Percentiles rank a stretch among this genome's conserved stretches.
Conservation (phyloP, 2,888 invertebrate species). For the Choreutis nemorana region DNA sequence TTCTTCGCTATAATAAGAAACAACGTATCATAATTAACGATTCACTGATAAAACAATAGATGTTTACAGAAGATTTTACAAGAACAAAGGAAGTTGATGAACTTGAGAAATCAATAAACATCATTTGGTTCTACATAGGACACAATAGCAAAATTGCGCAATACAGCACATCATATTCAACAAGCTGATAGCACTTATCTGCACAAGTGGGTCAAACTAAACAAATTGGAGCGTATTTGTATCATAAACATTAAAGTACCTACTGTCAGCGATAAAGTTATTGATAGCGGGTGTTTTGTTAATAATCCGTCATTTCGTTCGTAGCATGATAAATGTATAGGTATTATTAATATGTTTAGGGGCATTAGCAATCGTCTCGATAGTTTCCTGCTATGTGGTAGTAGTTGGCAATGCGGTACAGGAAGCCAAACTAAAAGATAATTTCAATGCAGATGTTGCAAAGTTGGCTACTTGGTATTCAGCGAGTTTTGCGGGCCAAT, state of each 20-base stretch:
- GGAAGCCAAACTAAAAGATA: constrained; percentile 40
- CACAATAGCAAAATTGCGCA: constrained; percentile 42
- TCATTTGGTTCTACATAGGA: constrained; percentile 21
- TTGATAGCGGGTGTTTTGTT: no score
- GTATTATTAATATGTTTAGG: not conserved
- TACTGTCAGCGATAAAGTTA: no score
- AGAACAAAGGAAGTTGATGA: constrained; percentile 36
- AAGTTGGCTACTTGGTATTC: constrained; percentile 45
- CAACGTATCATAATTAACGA: constrained; percentile 23
- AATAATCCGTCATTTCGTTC: constrained; percentile 1
- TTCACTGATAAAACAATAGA: constrained; percentile 20
- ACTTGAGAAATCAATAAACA: constrained; percentile 32
- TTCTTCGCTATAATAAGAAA: constrained; percentile 30
- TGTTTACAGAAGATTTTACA: constrained; percentile 24
- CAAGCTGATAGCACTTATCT: constrained; percentile 43
- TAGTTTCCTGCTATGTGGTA: constrained; percentile 18
- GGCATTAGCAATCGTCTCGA: constrained; percentile 13
- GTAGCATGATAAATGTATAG: constrained; percentile 1
- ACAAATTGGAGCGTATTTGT: constrained; percentile 29
- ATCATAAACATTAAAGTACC: no score
- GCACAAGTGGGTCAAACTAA: constrained; percentile 47
- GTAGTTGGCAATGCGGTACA: constrained; percentile 25
- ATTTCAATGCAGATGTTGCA: constrained; percentile 49
- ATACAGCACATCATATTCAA: constrained; percentile 39
- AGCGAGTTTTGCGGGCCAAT: constrained; percentile 44